A percentile compares a stretch with the other conserved stretches of the same genome.
Evolutionary conservation across 2,113 vertebrate species (phyloP).

Genomic region (Pterocles burchelli): DNA sequence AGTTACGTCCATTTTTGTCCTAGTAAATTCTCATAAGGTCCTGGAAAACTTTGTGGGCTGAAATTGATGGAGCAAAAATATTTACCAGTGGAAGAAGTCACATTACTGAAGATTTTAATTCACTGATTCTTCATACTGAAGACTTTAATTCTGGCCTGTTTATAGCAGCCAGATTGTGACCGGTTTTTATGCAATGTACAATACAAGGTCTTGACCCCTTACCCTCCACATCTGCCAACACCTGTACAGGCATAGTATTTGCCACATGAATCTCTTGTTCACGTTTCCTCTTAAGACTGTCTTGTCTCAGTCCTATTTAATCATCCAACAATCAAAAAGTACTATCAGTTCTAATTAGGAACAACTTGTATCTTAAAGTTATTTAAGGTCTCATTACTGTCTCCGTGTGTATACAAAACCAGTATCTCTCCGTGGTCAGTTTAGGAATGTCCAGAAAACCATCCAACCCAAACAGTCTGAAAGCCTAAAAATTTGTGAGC

Average conservation of each 20-base stretch:
- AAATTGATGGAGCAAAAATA: background rate
- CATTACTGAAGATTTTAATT: background rate
- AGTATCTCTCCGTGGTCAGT: background rate
- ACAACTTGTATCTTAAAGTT: background rate
- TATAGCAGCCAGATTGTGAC: background rate
- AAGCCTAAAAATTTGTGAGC: background rate
- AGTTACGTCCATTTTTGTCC: background rate
- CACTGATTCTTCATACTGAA: background rate
- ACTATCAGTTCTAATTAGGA: background rate
- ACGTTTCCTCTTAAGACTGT: background rate
- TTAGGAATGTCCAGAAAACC: background rate
- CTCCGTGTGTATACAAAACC: background rate
- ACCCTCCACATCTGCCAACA: background rate
- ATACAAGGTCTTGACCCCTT: background rate
- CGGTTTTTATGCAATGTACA: background rate
- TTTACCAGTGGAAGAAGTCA: background rate
- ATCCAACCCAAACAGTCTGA: slow-evolving; percentile 26
- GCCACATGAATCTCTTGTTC: background rate
- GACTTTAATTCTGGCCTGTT: background rate
- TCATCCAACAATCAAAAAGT: background rate
- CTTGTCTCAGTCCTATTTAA: background rate
- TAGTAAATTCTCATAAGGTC: background rate
- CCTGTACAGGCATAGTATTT: background rate
- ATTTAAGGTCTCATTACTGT: background rate
- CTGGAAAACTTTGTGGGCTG: background rate